A percentile compares a stretch with the other conserved stretches of the same genome.
phyloP scores from a whole-genome alignment of 2,888 invertebrate genomes.

The Hipparchia sbordonii region DNA sequence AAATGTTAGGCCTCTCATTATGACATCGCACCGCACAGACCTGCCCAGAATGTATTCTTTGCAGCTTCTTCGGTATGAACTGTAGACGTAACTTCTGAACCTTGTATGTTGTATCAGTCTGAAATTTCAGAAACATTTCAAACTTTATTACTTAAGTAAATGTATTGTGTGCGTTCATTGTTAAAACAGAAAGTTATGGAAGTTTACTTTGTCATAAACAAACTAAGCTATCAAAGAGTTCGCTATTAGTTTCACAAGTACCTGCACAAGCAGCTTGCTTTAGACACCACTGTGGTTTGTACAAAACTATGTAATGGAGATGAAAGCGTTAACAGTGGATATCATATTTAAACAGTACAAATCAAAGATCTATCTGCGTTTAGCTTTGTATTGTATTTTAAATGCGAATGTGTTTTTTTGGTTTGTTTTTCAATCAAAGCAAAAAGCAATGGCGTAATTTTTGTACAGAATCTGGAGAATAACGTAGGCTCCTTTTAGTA shows the following conservation, averaged over 20 bases:
- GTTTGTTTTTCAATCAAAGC: too few relatives aligned
- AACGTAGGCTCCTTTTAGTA: too few relatives aligned
- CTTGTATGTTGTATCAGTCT: constrained; percentile 64
- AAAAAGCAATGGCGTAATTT: too few relatives aligned
- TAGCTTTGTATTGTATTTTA: too few relatives aligned
- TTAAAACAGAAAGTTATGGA: constrained; percentile 5
- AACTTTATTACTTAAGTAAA: not conserved
- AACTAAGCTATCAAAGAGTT: constrained; percentile 23
- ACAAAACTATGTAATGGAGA: not conserved
- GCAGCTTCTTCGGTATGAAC: constrained; percentile 72
- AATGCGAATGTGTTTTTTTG: not conserved
- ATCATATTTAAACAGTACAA: not conserved
- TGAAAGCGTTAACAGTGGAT: not conserved
- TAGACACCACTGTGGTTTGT: not conserved
- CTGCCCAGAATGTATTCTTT: constrained; percentile 69
- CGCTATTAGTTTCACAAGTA: constrained; percentile 1
- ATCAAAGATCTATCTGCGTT: too few relatives aligned
- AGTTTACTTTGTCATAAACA: constrained; percentile 25
- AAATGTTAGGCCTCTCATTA: constrained; percentile 61
- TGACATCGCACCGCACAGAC: constrained; percentile 78
- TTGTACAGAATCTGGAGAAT: too few relatives aligned
- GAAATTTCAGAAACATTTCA: constrained; percentile 36
- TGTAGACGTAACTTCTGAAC: constrained; percentile 73
- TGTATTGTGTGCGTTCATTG: constrained; percentile 9
- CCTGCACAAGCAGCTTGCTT: not conserved